Percentiles rank a stretch among this genome's conserved stretches.
Evolutionary conservation across 1,140 invertebrate genomes (phyloP).

Genomic region (Ruditapes philippinarum): DNA sequence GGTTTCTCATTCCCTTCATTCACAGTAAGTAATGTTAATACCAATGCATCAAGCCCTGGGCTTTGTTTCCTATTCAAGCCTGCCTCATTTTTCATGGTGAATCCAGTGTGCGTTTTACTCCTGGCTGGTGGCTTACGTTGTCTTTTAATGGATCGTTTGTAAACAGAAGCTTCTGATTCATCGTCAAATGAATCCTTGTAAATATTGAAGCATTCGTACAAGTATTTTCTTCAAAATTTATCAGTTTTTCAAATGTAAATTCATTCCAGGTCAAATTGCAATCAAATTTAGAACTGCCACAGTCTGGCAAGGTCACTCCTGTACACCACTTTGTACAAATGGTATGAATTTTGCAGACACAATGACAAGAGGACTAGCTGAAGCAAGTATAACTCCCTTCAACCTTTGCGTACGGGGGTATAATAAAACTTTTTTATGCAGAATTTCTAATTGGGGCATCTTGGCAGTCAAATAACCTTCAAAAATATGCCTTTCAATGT

Average conservation of each 20-base stretch:
- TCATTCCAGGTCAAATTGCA: too few relatives aligned
- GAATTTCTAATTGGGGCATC: too few relatives aligned
- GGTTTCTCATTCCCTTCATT: background rate
- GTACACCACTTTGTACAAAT: too few relatives aligned
- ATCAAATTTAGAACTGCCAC: too few relatives aligned
- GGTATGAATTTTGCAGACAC: too few relatives aligned
- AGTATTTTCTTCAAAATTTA: background rate
- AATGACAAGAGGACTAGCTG: too few relatives aligned
- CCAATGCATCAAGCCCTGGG: background rate
- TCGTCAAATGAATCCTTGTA: background rate
- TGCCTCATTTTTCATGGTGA: constrained; percentile 31
- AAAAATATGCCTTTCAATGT: too few relatives aligned
- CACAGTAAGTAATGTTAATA: background rate
- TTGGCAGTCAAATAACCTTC: too few relatives aligned
- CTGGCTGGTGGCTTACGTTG: background rate
- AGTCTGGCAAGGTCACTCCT: too few relatives aligned
- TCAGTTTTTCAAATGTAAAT: background rate
- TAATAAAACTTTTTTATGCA: too few relatives aligned
- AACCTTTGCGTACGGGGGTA: too few relatives aligned
- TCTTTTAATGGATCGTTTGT: background rate
- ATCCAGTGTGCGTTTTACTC: constrained; percentile 16
- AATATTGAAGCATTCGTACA: background rate
- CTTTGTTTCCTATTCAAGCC: background rate
- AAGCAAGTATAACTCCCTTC: too few relatives aligned
- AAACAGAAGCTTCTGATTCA: background rate